Evolutionary conservation across 2,797 vertebrate genomes (phyloP), one percentile per base, ranked within the genome.

Genomic region (Trachops cirrhosus): DNA sequence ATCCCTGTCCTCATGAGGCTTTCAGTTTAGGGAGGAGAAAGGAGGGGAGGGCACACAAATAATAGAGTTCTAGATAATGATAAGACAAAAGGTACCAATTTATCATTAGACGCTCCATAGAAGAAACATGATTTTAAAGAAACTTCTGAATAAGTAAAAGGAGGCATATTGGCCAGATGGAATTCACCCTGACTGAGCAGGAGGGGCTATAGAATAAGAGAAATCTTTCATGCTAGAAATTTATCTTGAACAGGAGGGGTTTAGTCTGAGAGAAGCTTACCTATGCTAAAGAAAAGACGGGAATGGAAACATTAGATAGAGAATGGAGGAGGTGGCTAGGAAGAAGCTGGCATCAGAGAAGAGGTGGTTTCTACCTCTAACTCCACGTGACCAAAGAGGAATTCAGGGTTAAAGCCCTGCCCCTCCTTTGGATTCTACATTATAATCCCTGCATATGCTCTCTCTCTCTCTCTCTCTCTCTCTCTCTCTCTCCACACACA

Each of bases 101-200:
- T 50, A 54, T n/a, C 26, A 89, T 48, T 8, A 84, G 78, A 93
- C 52, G 15, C n/a, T 80, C 74, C 37, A 79, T 0, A 29, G 52
- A 86, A 87, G 59, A 91, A 79, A 89, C 1, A 34, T n/a, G 37
- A 79, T 67, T 94, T 96, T 80, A 80, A 92, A 93, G 84, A 59
- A 89, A 84, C 8, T 10, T 73, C 32, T 62, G 5, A 92, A 52
- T 57, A 50, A 88, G 50, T 29, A 86, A 90, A 80, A 88, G 68
- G 11, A 70, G 41, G n/a, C 59, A 57, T 12, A 44, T 2, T 94
- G 18, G 73, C 41, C 6, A 88, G 52, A 26, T 64, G 67, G 59
- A 89, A 54, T 26, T 71, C 26, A 52, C 26, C 16, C 48, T 71
- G 19, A 91, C 48, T 71, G 19, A 91, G 90, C 52, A 75, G 86